Evolutionary conservation across 1,140 invertebrate genomes (phyloP).

Genomic region (Eulimnadia texana): DNA sequence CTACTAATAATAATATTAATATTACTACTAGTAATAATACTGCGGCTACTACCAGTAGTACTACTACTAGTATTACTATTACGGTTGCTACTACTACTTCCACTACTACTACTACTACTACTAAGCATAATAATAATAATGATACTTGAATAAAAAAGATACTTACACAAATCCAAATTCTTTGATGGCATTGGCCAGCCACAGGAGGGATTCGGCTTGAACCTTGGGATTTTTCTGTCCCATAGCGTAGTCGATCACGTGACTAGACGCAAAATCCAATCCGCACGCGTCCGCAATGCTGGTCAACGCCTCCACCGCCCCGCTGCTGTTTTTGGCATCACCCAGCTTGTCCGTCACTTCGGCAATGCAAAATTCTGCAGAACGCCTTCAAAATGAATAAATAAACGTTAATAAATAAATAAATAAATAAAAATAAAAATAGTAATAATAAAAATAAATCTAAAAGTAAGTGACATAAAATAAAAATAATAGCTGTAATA

Average conservation of each 20-base stretch:
- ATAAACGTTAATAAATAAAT: not conserved
- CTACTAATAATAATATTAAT: no score
- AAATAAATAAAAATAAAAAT: no score
- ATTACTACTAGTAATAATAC: no score
- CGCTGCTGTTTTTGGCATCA: constrained; percentile 59
- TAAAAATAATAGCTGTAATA: constrained; percentile 22
- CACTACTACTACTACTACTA: no score
- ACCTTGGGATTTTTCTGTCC: constrained; percentile 83
- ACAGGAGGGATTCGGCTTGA: constrained; percentile 64
- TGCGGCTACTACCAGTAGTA: no score
- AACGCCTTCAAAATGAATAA: constrained; percentile 37
- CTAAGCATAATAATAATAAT: no score
- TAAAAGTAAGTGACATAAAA: no score
- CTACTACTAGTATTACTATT: no score
- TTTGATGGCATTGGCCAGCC: constrained; percentile 57
- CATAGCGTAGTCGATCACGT: constrained; percentile 57
- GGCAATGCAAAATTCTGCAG: constrained; percentile 55
- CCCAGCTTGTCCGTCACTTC: constrained; percentile 74
- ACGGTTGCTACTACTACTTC: no score
- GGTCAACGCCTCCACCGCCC: constrained; percentile 54
- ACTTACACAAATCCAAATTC: constrained; percentile 70
- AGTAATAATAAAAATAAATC: no score
- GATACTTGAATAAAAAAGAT: constrained; percentile 6
- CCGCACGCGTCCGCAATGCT: constrained; percentile 59
- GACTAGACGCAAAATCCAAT: constrained; percentile 54